Conservation (phyloP, 2,797 vertebrate species). For the Margarornis squamiger region DNA sequence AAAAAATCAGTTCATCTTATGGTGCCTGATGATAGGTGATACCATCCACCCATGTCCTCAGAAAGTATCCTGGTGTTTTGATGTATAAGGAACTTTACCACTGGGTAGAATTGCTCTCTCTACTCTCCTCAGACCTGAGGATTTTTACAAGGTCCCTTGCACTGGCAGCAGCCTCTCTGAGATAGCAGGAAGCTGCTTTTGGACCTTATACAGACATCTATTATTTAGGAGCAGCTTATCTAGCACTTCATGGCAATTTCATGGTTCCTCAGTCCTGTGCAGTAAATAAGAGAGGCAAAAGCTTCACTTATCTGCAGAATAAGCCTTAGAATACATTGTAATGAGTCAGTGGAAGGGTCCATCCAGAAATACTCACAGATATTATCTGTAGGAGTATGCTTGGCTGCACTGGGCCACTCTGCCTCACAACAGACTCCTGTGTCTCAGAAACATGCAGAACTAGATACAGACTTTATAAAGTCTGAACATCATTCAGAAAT, state of each 20-base stretch:
- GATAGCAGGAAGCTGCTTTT: background rate
- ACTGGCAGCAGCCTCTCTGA: background rate
- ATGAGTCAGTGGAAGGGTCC: background rate
- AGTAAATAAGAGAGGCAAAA: background rate
- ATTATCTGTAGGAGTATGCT: background rate
- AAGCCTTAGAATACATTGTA: background rate
- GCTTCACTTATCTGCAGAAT: background rate
- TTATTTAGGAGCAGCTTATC: background rate
- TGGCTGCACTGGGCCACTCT: background rate
- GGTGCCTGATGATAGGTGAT: background rate
- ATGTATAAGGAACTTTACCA: background rate
- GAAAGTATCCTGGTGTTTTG: background rate
- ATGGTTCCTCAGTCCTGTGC: background rate
- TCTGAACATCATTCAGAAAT: background rate
- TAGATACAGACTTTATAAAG: background rate
- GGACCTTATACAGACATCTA: background rate
- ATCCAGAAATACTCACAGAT: background rate
- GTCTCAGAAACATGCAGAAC: background rate
- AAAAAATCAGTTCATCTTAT: background rate
- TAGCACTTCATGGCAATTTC: background rate
- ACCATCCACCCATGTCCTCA: background rate
- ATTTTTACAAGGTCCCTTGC: background rate
- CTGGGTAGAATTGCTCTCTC: background rate
- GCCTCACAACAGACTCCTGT: background rate
- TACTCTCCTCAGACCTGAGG: background rate